Evolutionary conservation across 2,888 invertebrate species (phyloP).

Genomic region (Andrena dorsata): DNA sequence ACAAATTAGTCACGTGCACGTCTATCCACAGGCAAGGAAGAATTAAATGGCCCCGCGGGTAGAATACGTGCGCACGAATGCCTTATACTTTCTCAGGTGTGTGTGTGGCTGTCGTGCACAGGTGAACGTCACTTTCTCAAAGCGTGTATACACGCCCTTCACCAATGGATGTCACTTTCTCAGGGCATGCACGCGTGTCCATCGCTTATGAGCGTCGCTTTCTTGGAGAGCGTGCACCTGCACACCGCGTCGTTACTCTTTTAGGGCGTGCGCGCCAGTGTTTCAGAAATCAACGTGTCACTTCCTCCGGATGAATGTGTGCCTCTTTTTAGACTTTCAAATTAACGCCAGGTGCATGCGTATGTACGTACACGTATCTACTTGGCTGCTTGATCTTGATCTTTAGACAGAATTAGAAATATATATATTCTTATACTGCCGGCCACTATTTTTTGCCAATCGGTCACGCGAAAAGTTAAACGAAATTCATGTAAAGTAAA

Average conservation of each 20-base stretch:
- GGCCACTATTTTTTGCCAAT: no score
- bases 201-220: constrained; percentile 11
- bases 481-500: no score
- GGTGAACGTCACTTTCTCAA: constrained; percentile 46
- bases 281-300: constrained; percentile 3
- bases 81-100: constrained; percentile 20
- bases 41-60: constrained; percentile 4
- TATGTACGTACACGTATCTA: not conserved
- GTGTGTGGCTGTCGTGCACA: not conserved
- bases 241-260: constrained; percentile 7
- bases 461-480: no score
- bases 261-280: not conserved
- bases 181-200: constrained; percentile 6
- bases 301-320: not conserved
- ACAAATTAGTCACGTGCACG: not conserved
- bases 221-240: constrained; percentile 25
- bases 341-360: not conserved
- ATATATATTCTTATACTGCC: no score
- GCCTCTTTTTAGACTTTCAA: not conserved
- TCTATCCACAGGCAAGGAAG: constrained; percentile 2
- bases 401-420: no score
- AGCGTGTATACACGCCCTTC: constrained; percentile 24
- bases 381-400: no score
- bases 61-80: constrained; percentile 11
- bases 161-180: constrained; percentile 29